Percentiles rank a stretch among this genome's conserved stretches.
These are phyloP conservation scores for Chaunax sp. DNA, from an alignment of 2,797 vertebrate species.

Conservation along the genomic window DNA sequence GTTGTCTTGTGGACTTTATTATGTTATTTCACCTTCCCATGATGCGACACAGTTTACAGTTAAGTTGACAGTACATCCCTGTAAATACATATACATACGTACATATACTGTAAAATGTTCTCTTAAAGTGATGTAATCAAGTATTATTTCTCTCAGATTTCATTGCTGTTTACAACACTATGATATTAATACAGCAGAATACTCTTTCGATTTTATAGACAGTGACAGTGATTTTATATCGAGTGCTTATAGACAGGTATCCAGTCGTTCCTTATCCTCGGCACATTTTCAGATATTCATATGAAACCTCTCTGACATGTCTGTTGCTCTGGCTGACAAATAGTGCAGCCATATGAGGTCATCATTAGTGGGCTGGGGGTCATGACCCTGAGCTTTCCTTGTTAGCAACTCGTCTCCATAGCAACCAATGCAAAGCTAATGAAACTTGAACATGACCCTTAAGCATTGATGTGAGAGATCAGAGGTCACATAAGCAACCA, in stretches of 20 bases:
- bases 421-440: constrained; percentile 57
- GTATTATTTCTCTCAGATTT: too few relatives aligned
- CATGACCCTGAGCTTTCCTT: constrained; percentile 55
- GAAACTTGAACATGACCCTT: constrained; percentile 89
- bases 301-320: constrained; percentile 59
- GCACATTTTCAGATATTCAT: constrained; percentile 72
- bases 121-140: too few relatives aligned
- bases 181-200: too few relatives aligned
- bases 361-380: constrained; percentile 69
- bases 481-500: constrained; percentile 84
- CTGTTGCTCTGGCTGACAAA: constrained; percentile 69
- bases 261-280: constrained; percentile 64
- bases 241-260: constrained; percentile 66
- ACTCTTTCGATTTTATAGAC: constrained; percentile 2
- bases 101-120: too few relatives aligned
- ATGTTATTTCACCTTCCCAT: too few relatives aligned
- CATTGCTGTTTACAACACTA: too few relatives aligned
- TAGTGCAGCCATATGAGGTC: constrained; percentile 66
- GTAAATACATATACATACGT: too few relatives aligned
- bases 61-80: too few relatives aligned
- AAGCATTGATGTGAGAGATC: constrained; percentile 81
- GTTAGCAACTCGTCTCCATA: constrained; percentile 70
- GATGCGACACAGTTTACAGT: too few relatives aligned
- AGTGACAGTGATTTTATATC: too few relatives aligned
- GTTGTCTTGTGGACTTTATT: too few relatives aligned